phyloP scores from a whole-genome alignment of 92 coral and sea anemone genomes.

The Palythoa grandiflora region DNA sequence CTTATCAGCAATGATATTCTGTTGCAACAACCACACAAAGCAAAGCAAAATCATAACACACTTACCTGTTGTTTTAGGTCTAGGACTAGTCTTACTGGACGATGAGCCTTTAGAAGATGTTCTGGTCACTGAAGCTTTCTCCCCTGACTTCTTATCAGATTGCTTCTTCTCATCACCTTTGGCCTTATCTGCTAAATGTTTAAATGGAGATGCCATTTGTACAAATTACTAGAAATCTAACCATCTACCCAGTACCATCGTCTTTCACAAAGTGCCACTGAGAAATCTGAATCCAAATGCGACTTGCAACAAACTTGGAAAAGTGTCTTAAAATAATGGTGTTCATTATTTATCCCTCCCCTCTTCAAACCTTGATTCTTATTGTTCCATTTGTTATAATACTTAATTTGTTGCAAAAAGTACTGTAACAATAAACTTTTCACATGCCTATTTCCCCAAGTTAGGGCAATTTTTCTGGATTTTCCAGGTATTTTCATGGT shows the following conservation, averaged over 20 bases:
- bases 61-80: slow-evolving; percentile 67
- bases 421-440: too few species aligned
- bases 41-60: background rate
- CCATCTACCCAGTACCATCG: too few species aligned
- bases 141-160: slow-evolving; percentile 76
- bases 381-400: too few species aligned
- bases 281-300: too few species aligned
- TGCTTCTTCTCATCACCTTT: slow-evolving; percentile 80
- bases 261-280: background rate
- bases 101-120: slow-evolving; percentile 55
- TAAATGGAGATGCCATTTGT: background rate
- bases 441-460: too few species aligned
- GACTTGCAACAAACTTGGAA: too few species aligned
- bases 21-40: background rate
- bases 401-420: too few species aligned
- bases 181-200: slow-evolving; percentile 55
- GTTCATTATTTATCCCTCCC: too few species aligned
- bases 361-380: too few species aligned
- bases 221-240: background rate
- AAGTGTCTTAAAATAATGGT: too few species aligned
- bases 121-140: slow-evolving; percentile 55
- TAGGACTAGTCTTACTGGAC: slow-evolving; percentile 66
- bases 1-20: background rate
- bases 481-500: too few species aligned
- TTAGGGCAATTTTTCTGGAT: too few species aligned